These are phyloP conservation scores for Plusia festucae DNA, from an alignment of 2,888 invertebrate species.

Conservation along the genomic window DNA sequence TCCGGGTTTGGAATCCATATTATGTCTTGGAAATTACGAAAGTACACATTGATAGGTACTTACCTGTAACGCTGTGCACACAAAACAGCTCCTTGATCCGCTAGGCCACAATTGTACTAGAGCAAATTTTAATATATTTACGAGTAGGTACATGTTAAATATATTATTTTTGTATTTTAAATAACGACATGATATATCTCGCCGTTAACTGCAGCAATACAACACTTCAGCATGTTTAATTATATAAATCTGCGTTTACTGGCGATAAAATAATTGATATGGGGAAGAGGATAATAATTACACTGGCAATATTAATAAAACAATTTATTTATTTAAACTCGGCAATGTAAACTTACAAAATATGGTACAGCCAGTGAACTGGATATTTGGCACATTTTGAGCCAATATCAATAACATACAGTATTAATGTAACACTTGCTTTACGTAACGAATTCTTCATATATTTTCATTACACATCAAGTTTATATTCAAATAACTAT, in stretches of 20 bases:
- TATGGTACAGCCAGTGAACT: slow-evolving; percentile 73
- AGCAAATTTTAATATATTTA: too few species aligned
- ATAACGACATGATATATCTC: too few species aligned
- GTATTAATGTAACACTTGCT: slow-evolving; percentile 10
- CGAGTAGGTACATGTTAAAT: too few species aligned
- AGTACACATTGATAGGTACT: too few species aligned
- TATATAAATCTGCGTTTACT: background rate
- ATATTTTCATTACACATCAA: slow-evolving; percentile 26
- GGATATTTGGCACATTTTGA: slow-evolving; percentile 76
- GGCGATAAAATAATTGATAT: background rate
- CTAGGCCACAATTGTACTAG: too few species aligned
- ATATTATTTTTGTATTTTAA: too few species aligned
- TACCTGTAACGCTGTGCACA: too few species aligned
- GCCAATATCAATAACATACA: slow-evolving; percentile 51
- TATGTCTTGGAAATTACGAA: too few species aligned
- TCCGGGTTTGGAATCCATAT: too few species aligned
- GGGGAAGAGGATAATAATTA: slow-evolving; percentile 21
- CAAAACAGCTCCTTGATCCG: too few species aligned
- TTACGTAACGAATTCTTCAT: slow-evolving; percentile 10
- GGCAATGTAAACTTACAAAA: slow-evolving; percentile 83
- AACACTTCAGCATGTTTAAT: background rate
- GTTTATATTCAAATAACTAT: slow-evolving; percentile 41
- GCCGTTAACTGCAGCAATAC: too few species aligned
- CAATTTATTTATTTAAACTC: slow-evolving; percentile 78
- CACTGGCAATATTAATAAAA: slow-evolving; percentile 70